Percentiles rank a stretch among this genome's conserved stretches.
phyloP scores from a whole-genome alignment of 2,797 vertebrate genomes.

The Petrocephalus schoutedeni region DNA sequence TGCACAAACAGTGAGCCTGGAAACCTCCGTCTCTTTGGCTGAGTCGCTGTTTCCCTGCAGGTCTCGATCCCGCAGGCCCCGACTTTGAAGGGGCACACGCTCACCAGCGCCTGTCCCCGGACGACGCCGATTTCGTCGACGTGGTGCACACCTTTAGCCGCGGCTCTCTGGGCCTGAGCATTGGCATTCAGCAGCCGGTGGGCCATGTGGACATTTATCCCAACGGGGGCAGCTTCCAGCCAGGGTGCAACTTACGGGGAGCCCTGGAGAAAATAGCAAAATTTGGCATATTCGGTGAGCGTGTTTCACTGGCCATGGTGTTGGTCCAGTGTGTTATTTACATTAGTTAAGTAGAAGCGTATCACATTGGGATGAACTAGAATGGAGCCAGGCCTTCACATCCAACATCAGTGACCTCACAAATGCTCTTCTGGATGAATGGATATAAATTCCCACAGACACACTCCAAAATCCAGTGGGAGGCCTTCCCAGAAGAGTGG shows the following conservation, averaged over 20 bases:
- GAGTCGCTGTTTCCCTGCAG: slow-evolving; percentile 38
- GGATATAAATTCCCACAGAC: not conserved
- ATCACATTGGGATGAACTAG: too few species aligned
- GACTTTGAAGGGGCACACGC: slow-evolving; percentile 66
- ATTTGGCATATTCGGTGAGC: slow-evolving; percentile 63
- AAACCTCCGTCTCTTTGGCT: not conserved
- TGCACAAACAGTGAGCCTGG: not conserved
- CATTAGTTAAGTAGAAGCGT: too few species aligned
- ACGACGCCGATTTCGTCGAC: slow-evolving; percentile 69
- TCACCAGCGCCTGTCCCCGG: slow-evolving; percentile 62
- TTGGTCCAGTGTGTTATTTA: not conserved
- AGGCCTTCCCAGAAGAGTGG: not conserved
- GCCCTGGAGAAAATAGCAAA: slow-evolving; percentile 63
- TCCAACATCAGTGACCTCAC: too few species aligned
- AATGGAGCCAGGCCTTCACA: too few species aligned
- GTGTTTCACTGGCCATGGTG: not conserved
- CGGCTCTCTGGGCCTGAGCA: slow-evolving; percentile 64
- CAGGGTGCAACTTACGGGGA: slow-evolving; percentile 64
- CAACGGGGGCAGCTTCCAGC: slow-evolving; percentile 68
- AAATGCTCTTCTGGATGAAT: not conserved
- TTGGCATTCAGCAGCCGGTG: slow-evolving; percentile 68
- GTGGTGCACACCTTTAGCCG: slow-evolving; percentile 68
- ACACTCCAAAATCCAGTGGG: not conserved
- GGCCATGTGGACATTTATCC: slow-evolving; percentile 72
- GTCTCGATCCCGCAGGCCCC: slow-evolving; percentile 68